These are phyloP conservation scores for Peribatodes rhomboidaria DNA, from an alignment of 2,888 invertebrate species.

Conservation along the genomic window DNA sequence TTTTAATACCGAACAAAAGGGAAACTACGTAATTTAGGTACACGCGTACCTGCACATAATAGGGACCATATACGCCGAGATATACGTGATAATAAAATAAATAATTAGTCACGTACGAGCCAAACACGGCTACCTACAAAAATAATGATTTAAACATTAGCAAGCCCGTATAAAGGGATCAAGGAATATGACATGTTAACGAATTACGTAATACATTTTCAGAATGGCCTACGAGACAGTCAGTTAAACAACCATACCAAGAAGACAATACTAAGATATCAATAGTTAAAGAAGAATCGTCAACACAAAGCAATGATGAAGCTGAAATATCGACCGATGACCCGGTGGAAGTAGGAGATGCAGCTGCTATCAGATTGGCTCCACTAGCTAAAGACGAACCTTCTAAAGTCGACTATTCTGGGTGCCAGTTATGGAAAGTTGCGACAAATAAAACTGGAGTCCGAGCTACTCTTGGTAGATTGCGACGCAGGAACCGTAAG, in stretches of 20 bases:
- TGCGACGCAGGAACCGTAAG: conserved; percentile 77
- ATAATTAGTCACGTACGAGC: conserved; percentile 46
- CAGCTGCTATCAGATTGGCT: conserved; percentile 48
- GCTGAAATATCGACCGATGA: conserved; percentile 49
- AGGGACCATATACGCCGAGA: conserved; percentile 14
- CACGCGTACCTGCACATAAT: conserved; percentile 37
- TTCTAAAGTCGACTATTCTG: conserved; percentile 88
- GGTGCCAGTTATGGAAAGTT: conserved; percentile 92
- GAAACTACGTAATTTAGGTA: conserved; percentile 41
- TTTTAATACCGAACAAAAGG: conserved; percentile 43
- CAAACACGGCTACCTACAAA: conserved; percentile 1
- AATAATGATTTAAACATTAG: conserved; percentile 9
- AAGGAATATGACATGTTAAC: conserved; percentile 29
- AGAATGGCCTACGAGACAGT: conserved; percentile 74
- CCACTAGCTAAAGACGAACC: conserved; percentile 51
- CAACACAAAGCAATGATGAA: conserved; percentile 45
- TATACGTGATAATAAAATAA: conserved; percentile 39
- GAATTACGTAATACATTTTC: conserved; percentile 48
- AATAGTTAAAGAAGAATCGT: conserved; percentile 43
- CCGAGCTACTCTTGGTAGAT: conserved; percentile 64
- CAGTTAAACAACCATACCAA: conserved; percentile 71
- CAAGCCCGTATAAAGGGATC: conserved; percentile 33
- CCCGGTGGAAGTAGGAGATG: conserved; percentile 41
- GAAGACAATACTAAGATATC: conserved; percentile 46
- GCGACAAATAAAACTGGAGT: conserved; percentile 79